Base-by-base conservation (phyloP, 1,140 invertebrate species). In the Sweltsa coloradensis region DNA sequence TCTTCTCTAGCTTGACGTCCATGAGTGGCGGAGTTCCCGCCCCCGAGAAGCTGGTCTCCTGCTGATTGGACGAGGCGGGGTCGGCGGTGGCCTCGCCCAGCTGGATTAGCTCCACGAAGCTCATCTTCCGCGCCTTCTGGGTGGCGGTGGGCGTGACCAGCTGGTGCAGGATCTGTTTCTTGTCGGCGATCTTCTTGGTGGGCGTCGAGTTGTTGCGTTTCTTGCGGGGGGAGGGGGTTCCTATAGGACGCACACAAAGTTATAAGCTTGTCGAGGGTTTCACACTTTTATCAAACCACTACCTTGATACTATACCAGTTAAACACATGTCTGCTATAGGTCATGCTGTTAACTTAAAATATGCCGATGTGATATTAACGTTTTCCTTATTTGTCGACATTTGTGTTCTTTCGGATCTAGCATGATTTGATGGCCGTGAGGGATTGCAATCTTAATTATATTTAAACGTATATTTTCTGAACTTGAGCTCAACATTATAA, bases 81-180 rank as follows among this genome's bases (percentile, higher is more conserved):
- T 26, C 53, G 19, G 53, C 51, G n/a, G 43, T 49, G 16, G 29
- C 47, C 7, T 82, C 78, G 29, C 72, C 78, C 69, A 82, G 71
- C 52, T 79, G 75, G 50, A 83, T 78, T 16, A 83, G 69, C 54
- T 84, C 80, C 40, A 76, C 78, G 60, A 77, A 66, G 42, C 69
- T 76, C 34, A 78, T 70, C 60, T 75, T 74, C 49, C 70, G 69
- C 0, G 67, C 62, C 47, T 73, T 58, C 55, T 66, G 55, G 53
- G 61, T 49, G 37, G 60, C 56, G 22, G 64, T 57, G 7, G 71
- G 68, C 9, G 73, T 68, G 1, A 85, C 76, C 9, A 85, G 63
- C 55, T 82, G 79, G 57, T 83, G 78, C 5, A 85, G 67, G 45
- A 85, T 83, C 63, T 81, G 78, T 57, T 82, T 81, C 57, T 80